A percentile compares a stretch with the other conserved stretches of the same genome.
These are phyloP conservation scores for Apaloderma vittatum DNA, from an alignment of 2,113 vertebrate species.

Conservation along the genomic window DNA sequence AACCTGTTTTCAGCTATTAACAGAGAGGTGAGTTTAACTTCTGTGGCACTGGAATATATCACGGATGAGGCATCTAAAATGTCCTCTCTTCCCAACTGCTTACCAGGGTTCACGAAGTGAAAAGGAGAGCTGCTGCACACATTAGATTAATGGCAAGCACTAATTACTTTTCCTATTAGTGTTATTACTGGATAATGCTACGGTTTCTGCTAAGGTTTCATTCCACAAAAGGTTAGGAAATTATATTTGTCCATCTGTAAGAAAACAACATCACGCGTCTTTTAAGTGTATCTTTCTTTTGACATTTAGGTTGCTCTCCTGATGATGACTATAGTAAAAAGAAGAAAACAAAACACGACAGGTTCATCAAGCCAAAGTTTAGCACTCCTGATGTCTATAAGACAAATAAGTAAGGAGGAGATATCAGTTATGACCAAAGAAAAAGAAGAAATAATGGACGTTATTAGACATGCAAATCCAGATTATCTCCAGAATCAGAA, in stretches of 20 bases:
- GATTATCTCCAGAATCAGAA: background rate
- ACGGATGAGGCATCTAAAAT: background rate
- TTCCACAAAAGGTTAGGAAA: background rate
- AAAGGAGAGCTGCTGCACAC: background rate
- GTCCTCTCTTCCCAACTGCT: background rate
- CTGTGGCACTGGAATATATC: background rate
- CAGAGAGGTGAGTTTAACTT: background rate
- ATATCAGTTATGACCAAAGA: background rate
- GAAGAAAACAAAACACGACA: background rate
- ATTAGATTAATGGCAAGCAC: background rate
- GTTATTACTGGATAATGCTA: background rate
- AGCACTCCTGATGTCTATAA: background rate
- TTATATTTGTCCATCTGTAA: background rate
- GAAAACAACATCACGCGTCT: background rate
- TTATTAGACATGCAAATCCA: background rate
- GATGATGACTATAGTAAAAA: background rate
- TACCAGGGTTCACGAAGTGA: background rate
- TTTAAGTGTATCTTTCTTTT: background rate
- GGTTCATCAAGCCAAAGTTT: background rate
- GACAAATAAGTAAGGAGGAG: background rate
- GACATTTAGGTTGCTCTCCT: background rate
- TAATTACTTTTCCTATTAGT: background rate
- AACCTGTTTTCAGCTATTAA: conserved; percentile 11
- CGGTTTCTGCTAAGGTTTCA: background rate
- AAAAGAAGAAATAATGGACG: background rate